Evolutionary conservation across 1,140 invertebrate genomes (phyloP), one percentile per base, ranked within the genome.

Genomic region (Ceratina australensis): DNA sequence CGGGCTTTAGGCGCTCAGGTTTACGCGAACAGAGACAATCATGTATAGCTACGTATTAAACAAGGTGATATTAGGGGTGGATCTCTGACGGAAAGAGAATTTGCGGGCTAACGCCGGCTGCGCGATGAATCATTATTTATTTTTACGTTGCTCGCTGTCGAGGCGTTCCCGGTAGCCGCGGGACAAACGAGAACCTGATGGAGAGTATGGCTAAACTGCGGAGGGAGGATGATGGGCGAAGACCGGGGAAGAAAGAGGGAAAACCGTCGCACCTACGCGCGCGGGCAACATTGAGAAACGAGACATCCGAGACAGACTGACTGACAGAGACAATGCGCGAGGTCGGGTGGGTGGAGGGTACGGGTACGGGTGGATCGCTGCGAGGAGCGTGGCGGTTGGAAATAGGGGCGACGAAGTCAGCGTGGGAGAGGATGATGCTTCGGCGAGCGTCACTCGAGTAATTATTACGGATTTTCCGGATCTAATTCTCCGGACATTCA

Each of bases 401-500:
- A 50, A 54, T 64, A 57, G 66, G 42, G 42, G 50, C 73, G n/a
- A 47, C 66, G 68, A 82, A 81, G 79, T 81, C 54, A 61, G 69
- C 73, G 80, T n/a, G 78, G 73, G 60, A 81, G 80, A 86, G 82
- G 82, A 85, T 82, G 88, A 85, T 82, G 88, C 84, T 86, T 87
- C 87, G 87, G 85, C 86, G 89, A 87, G 85, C 87, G 86, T 88
- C 83, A 86, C 86, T 86, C 85, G 89, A 90, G 90, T 90, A 92
- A 92, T 92, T 92, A 91, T 91, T 92, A 91, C 90, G 91, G 91
- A 92, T 92, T 92, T 91, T 91, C 88, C 89, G 89, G 89, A 91
- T 91, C 89, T 91, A 92, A 91, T 92, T 91, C 91, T 92, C 90
- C 88, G 88, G 86, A 88, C 91, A 90, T 89, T 91, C 91, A 92